phyloP scores from a whole-genome alignment of 2,888 invertebrate species.

The Lasioglossum malachurum region DNA sequence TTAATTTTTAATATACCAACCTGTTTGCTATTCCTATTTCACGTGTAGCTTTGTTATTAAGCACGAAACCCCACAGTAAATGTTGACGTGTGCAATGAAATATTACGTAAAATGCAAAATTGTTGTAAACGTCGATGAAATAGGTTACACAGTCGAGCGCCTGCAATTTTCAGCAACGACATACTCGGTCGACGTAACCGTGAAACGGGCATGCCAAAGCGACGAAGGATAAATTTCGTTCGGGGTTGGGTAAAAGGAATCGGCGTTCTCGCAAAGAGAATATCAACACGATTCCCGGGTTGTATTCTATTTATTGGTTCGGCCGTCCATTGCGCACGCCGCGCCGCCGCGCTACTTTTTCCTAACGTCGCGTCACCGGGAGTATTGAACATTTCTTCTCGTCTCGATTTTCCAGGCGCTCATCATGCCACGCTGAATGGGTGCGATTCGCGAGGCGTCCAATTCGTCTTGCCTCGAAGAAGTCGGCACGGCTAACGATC shows the following conservation, averaged over 20 bases:
- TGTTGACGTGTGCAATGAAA: too few relatives aligned
- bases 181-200: constrained; percentile 17
- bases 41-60: too few relatives aligned
- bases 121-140: neutral
- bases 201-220: constrained; percentile 19
- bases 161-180: neutral
- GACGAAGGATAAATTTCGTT: constrained; percentile 39
- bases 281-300: constrained; percentile 45
- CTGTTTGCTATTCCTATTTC: too few relatives aligned
- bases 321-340: constrained; percentile 36
- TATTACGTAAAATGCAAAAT: too few relatives aligned
- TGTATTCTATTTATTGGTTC: constrained; percentile 51
- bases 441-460: constrained; percentile 23
- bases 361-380: constrained; percentile 1
- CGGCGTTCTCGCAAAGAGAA: constrained; percentile 46
- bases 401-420: constrained; percentile 33
- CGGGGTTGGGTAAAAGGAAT: constrained; percentile 37
- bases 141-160: neutral
- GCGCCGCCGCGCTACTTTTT: constrained; percentile 33
- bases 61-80: too few relatives aligned
- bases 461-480: constrained; percentile 25
- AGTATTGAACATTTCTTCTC: constrained; percentile 53
- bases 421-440: constrained; percentile 25
- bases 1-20: too few relatives aligned
- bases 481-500: constrained; percentile 43